Evolutionary conservation across 2,888 invertebrate genomes (phyloP).

Genomic region (Agonopterix heracliana): DNA sequence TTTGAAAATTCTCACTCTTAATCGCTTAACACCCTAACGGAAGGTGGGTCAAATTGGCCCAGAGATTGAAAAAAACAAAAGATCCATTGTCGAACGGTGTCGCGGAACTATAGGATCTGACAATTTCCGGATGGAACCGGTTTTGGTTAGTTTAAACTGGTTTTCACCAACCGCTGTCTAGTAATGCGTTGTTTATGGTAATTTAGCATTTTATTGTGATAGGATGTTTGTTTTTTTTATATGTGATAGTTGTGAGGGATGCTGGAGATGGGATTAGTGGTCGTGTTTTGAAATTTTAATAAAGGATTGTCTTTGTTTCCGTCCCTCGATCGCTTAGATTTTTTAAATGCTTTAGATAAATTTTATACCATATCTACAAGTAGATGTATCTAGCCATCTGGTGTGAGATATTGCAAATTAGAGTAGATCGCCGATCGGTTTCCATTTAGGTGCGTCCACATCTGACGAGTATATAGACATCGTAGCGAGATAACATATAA

Average conservation of each 20-base stretch:
- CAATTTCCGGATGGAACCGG: conserved; percentile 62
- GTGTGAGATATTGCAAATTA: too few species aligned
- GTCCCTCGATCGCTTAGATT: background rate
- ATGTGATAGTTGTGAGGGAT: conserved; percentile 15
- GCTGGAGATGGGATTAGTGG: conserved; percentile 53
- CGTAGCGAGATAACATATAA: too few species aligned
- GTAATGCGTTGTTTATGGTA: conserved; percentile 74
- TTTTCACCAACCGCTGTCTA: conserved; percentile 44
- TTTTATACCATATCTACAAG: background rate
- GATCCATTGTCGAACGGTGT: conserved; percentile 58
- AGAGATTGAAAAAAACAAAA: conserved; percentile 48
- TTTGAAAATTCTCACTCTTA: conserved; percentile 40
- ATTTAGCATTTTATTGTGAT: conserved; percentile 63
- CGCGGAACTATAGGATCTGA: conserved; percentile 51
- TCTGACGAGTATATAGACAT: too few species aligned
- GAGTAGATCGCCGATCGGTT: too few species aligned
- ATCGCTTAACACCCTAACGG: conserved; percentile 44
- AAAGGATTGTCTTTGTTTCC: conserved; percentile 3
- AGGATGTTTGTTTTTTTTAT: conserved; percentile 41
- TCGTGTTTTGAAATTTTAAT: conserved; percentile 27
- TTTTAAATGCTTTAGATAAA: background rate
- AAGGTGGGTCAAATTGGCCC: conserved; percentile 39
- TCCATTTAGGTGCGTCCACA: too few species aligned
- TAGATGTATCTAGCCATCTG: too few species aligned
- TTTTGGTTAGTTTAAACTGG: conserved; percentile 34